A percentile compares a stretch with the other conserved stretches of the same genome.
These are phyloP conservation scores for Hylaea fasciaria DNA, from an alignment of 2,888 invertebrate species.

Conservation along the genomic window DNA sequence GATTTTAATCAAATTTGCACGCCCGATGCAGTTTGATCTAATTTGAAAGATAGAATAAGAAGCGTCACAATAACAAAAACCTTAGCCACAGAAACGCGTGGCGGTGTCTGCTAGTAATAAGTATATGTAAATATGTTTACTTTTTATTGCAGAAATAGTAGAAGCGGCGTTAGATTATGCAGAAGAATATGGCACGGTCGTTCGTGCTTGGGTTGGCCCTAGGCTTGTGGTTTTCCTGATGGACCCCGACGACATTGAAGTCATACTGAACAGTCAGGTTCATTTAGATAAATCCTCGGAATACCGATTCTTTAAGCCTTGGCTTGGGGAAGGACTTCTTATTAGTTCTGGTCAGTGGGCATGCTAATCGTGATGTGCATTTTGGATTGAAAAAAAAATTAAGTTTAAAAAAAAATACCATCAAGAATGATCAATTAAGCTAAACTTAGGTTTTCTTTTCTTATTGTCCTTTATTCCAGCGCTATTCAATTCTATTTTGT, in stretches of 20 bases:
- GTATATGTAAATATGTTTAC: neutral
- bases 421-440: neutral
- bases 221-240: conserved; percentile 87
- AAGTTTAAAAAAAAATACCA: too few relatives aligned
- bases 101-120: too few relatives aligned
- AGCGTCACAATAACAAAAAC: too few relatives aligned
- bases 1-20: too few relatives aligned
- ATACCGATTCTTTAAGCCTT: conserved; percentile 91
- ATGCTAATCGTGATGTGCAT: neutral
- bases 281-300: conserved; percentile 90
- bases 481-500: too few relatives aligned
- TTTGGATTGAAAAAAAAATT: neutral
- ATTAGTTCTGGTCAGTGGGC: conserved; percentile 81
- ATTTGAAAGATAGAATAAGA: too few relatives aligned
- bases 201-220: conserved; percentile 85
- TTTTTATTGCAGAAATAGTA: conserved; percentile 39
- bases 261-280: conserved; percentile 90
- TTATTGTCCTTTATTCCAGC: too few relatives aligned
- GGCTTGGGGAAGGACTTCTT: conserved; percentile 91
- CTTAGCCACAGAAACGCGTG: too few relatives aligned
- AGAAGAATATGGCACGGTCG: conserved; percentile 70
- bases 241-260: conserved; percentile 89
- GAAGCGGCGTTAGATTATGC: conserved; percentile 60
- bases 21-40: too few relatives aligned
- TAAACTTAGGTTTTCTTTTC: too few relatives aligned